Conservation (phyloP, 2,888 invertebrate species). For the Eucriotettix oculatus region DNA sequence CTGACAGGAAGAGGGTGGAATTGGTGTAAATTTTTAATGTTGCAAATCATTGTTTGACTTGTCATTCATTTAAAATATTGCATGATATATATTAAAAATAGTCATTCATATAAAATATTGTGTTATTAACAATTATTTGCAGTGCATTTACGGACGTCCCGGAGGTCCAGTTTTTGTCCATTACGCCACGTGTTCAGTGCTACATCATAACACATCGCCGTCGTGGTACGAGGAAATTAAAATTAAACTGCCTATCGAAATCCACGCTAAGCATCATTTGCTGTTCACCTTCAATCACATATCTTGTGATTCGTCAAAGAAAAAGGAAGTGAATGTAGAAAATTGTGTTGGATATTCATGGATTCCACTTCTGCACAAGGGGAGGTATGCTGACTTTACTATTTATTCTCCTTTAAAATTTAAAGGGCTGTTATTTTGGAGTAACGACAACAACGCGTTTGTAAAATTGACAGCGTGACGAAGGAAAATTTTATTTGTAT, state of each 20-base stretch:
- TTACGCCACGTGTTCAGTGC: conserved; percentile 48
- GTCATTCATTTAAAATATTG: too few species aligned
- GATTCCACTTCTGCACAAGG: conserved; percentile 72
- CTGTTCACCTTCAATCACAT: conserved; percentile 93
- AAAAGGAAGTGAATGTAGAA: conserved; percentile 51
- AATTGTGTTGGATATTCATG: conserved; percentile 88
- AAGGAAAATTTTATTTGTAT: too few species aligned
- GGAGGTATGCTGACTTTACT: conserved; percentile 26
- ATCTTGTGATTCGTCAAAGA: conserved; percentile 73
- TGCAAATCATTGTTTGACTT: too few species aligned
- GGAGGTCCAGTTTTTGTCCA: conserved; percentile 45
- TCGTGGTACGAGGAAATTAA: conserved; percentile 91
- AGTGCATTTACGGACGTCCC: conserved; percentile 61
- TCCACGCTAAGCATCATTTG: conserved; percentile 75
- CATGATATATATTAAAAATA: too few species aligned
- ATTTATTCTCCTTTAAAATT: too few species aligned
- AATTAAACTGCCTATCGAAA: conserved; percentile 68
- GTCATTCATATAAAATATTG: too few species aligned
- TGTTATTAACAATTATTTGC: conserved; percentile 20
- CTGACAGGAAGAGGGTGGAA: too few species aligned
- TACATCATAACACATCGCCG: conserved; percentile 81
- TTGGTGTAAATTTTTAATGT: too few species aligned
- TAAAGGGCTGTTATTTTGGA: too few species aligned
- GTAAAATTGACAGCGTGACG: too few species aligned
- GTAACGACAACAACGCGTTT: too few species aligned